These are phyloP conservation scores for Diabrotica virgifera DNA, from an alignment of 1,140 invertebrate genomes.

Conservation along the genomic window DNA sequence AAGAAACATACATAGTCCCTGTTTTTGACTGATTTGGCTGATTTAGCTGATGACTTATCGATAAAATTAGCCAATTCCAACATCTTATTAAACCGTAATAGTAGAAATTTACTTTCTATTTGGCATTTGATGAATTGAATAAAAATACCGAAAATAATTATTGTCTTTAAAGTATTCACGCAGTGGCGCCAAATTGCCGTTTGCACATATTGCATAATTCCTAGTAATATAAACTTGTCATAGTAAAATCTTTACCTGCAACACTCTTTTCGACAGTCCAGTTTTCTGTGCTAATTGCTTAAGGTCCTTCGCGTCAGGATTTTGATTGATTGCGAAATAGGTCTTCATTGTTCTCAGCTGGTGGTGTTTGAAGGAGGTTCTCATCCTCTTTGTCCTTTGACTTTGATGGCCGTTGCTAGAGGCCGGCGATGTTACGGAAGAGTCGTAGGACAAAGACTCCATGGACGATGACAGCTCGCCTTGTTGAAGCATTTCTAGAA, in stretches of 20 bases:
- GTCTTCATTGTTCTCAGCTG: slow-evolving; percentile 97
- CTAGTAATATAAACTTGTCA: no score
- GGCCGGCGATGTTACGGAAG: slow-evolving; percentile 68
- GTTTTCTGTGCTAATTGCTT: slow-evolving; percentile 95
- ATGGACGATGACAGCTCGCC: slow-evolving; percentile 72
- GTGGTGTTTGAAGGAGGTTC: slow-evolving; percentile 96
- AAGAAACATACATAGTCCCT: no score
- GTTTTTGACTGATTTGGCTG: no score
- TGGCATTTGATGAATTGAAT: no score
- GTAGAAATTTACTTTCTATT: no score
- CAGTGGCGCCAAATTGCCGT: no score
- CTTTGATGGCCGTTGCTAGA: slow-evolving; percentile 55
- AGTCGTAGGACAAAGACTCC: slow-evolving; percentile 72
- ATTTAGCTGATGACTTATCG: no score
- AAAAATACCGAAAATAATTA: no score
- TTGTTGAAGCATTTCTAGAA: slow-evolving; percentile 68
- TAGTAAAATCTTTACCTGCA: slow-evolving; percentile 71
- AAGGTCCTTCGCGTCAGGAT: slow-evolving; percentile 94
- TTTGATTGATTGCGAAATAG: slow-evolving; percentile 96
- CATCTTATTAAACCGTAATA: no score
- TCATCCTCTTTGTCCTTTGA: slow-evolving; percentile 82
- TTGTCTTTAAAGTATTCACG: no score
- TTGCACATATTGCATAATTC: no score
- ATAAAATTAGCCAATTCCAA: no score
- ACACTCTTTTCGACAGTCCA: slow-evolving; percentile 90